Conservation (phyloP, 2,888 invertebrate genomes). For the Limnephilus auricula region DNA sequence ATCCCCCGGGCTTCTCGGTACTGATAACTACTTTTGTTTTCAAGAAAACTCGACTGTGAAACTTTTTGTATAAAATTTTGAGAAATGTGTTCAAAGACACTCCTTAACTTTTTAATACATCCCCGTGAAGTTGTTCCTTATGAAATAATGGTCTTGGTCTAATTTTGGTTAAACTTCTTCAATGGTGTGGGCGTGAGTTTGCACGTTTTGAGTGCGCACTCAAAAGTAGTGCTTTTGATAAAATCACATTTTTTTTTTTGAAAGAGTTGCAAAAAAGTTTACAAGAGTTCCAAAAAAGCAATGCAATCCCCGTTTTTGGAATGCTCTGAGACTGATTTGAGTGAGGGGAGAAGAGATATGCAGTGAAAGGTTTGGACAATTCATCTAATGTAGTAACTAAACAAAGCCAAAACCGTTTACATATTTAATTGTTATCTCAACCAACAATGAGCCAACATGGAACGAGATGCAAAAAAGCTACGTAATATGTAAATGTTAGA, state of each 20-base stretch:
- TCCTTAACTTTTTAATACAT: neutral
- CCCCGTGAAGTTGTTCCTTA: neutral
- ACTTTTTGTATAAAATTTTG: constrained; percentile 45
- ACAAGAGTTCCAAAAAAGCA: too few relatives aligned
- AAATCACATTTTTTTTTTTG: too few relatives aligned
- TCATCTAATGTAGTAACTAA: neutral
- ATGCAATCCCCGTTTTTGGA: too few relatives aligned
- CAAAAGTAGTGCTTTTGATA: neutral
- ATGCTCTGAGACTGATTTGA: too few relatives aligned
- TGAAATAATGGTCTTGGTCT: neutral
- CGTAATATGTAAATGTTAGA: too few relatives aligned
- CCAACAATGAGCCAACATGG: too few relatives aligned
- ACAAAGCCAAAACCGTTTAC: neutral
- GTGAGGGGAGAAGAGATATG: too few relatives aligned
- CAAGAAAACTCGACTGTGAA: constrained; percentile 42
- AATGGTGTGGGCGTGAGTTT: neutral
- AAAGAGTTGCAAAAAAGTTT: too few relatives aligned
- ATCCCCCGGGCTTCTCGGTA: constrained; percentile 35
- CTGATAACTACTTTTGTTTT: constrained; percentile 54
- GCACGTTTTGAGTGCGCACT: neutral
- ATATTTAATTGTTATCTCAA: too few relatives aligned
- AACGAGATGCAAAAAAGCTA: neutral
- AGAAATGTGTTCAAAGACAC: neutral
- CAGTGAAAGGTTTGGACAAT: neutral
- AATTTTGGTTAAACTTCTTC: neutral